These are phyloP conservation scores for Cheumatopsyche charites DNA, from an alignment of 1,140 invertebrate species.

Conservation along the genomic window DNA sequence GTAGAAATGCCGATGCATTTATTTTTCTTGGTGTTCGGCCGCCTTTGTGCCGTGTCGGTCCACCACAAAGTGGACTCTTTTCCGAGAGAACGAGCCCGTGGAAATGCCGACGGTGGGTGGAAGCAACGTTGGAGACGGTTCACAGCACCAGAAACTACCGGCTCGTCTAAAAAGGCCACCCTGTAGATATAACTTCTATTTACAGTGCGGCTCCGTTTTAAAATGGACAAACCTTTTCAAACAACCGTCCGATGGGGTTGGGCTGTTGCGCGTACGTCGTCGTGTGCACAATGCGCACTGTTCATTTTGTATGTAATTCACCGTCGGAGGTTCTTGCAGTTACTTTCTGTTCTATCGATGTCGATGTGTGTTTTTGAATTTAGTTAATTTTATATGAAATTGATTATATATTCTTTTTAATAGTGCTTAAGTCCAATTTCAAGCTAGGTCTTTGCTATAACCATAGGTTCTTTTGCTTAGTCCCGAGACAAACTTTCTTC, in stretches of 20 bases:
- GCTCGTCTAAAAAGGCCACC: conserved; percentile 18
- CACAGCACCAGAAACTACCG: conserved; percentile 36
- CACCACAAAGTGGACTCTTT: conserved; percentile 36
- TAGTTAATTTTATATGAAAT: no score
- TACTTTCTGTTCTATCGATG: no score
- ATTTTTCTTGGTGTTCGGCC: conserved; percentile 36
- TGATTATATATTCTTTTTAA: no score
- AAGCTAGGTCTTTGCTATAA: no score
- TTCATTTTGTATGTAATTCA: no score
- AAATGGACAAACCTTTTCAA: conserved; percentile 24
- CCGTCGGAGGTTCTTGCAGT: no score
- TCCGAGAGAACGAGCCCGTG: not conserved
- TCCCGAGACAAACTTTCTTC: no score
- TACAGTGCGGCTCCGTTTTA: conserved; percentile 18
- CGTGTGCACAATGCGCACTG: no score
- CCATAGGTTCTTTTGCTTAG: no score
- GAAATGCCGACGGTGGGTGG: conserved; percentile 19
- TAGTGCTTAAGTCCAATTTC: no score
- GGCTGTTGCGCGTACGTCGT: not conserved
- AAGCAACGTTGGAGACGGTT: conserved; percentile 27
- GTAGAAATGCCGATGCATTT: conserved; percentile 27
- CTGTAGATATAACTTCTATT: not conserved
- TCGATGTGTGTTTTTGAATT: no score
- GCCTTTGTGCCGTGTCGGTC: conserved; percentile 20
- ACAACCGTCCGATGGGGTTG: not conserved